Base-by-base conservation (phyloP, 2,888 invertebrate species). In the Antheraea yamamai region DNA sequence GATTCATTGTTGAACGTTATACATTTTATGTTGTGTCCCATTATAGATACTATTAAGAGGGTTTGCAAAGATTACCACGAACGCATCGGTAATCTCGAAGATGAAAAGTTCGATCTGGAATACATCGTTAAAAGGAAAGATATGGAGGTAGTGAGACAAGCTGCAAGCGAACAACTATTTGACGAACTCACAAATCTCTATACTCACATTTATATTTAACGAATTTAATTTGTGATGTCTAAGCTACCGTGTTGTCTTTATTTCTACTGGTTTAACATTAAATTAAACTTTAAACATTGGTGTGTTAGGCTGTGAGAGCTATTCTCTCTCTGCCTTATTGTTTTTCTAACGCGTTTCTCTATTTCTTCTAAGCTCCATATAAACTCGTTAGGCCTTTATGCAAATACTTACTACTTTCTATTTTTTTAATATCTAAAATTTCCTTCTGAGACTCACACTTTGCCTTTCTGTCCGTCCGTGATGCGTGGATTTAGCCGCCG, bases 71-170 rank as follows among this genome's bases (percentile, higher is more conserved):
- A 97, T 89, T 98, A 98, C 96, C 97, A 99, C 96, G 96, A 96
- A 90, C 97, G 98, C 96, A 98, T 99, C 96, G 95, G 92, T 94
- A 95, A 95, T 87, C 96, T 99, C 96, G 99, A 99, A 96, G 97
- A 98, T 89, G 96, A 97, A 94, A 99, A 99, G 96, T 99, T 98
- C 96, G 99, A 99, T 97, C 96, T 99, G 97, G 99, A 99, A 96
- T 97, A 98, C 96, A 96, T 98, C 96, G 99, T 99, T 95, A 98
- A 98, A 96, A 97, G 98, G 96, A 99, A 99, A 97, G 99, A 99
- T 95, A 97, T 97, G 95, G 98, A 99, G 98, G 99, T 99, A 97
- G 96, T 96, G 92, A 90, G 87, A 88, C 83, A 84, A 88, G 89
- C 89, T 86, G 86, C 87, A 79, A 79, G 86, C 81, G 83, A 86